phyloP scores from a whole-genome alignment of 2,888 invertebrate species.

The Luperina nickerlii region DNA sequence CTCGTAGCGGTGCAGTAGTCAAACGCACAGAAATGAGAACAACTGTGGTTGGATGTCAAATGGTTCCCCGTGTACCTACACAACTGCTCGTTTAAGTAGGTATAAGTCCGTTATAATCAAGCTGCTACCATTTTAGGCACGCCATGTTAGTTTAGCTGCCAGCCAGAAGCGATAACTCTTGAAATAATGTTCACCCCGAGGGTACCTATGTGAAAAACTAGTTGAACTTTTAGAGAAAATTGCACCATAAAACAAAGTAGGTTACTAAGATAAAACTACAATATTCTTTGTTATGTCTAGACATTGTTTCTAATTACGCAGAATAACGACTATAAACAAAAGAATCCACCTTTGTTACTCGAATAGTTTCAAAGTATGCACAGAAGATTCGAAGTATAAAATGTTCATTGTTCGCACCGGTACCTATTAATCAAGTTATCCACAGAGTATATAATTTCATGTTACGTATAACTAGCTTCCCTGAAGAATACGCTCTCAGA shows the following conservation, averaged over 20 bases:
- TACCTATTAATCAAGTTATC: conserved; percentile 58
- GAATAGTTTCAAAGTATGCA: conserved; percentile 53
- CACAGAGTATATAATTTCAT: conserved; percentile 62
- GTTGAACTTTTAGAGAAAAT: conserved; percentile 10
- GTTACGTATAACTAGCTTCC: conserved; percentile 68
- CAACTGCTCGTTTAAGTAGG: not conserved
- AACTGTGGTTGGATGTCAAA: not conserved
- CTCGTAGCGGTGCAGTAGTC: not conserved
- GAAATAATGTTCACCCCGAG: conserved; percentile 22
- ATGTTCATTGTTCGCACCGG: conserved; percentile 44
- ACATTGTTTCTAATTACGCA: conserved; percentile 26
- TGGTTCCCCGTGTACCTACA: not conserved
- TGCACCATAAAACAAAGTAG: conserved; percentile 14
- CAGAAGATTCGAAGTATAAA: conserved; percentile 41
- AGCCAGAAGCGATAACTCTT: conserved; percentile 27
- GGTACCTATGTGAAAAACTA: not conserved
- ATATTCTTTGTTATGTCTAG: conserved; percentile 13
- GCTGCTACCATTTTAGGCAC: not conserved
- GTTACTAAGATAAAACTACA: conserved; percentile 20
- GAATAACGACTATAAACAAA: conserved; percentile 24
- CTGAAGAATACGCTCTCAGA: conserved; percentile 64
- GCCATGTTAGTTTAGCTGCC: conserved; percentile 13
- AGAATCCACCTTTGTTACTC: conserved; percentile 28
- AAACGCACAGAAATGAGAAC: not conserved
- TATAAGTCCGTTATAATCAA: not conserved